Evolutionary conservation across 2,888 invertebrate genomes (phyloP).

Genomic region (Acronicta alni): DNA sequence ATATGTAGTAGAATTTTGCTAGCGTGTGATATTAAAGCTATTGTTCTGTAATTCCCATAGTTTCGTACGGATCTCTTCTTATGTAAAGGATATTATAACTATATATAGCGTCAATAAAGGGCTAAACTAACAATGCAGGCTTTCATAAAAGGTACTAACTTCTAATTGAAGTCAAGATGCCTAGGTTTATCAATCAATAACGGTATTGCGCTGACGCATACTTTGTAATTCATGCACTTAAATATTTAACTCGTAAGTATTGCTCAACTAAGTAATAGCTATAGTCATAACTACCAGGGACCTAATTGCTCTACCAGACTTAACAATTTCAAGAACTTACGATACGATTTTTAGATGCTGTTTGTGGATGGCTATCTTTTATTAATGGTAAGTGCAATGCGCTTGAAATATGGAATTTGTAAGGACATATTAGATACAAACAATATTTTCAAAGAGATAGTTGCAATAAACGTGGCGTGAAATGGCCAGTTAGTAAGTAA

Average conservation of each 20-base stretch:
- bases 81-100: no score
- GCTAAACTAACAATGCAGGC: no score
- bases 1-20: no score
- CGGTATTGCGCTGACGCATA: constrained; percentile 2
- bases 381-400: constrained; percentile 46
- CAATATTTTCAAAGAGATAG: constrained; percentile 65
- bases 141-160: no score
- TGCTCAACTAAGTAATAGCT: constrained; percentile 10
- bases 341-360: constrained; percentile 30
- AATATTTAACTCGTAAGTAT: background rate
- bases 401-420: constrained; percentile 47
- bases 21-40: no score
- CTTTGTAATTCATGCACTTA: no score
- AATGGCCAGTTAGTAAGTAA: constrained; percentile 88
- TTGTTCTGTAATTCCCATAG: no score
- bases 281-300: background rate
- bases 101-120: no score
- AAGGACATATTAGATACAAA: constrained; percentile 56
- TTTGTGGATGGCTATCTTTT: constrained; percentile 41
- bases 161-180: no score
- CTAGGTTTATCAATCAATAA: no score
- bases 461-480: constrained; percentile 80
- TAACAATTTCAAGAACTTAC: constrained; percentile 39
- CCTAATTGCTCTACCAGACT: constrained; percentile 23
- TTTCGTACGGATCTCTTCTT: no score